A percentile compares a stretch with the other conserved stretches of the same genome.
These are phyloP conservation scores for Micrastur ruficollis DNA, from an alignment of 2,797 vertebrate species.

Conservation along the genomic window DNA sequence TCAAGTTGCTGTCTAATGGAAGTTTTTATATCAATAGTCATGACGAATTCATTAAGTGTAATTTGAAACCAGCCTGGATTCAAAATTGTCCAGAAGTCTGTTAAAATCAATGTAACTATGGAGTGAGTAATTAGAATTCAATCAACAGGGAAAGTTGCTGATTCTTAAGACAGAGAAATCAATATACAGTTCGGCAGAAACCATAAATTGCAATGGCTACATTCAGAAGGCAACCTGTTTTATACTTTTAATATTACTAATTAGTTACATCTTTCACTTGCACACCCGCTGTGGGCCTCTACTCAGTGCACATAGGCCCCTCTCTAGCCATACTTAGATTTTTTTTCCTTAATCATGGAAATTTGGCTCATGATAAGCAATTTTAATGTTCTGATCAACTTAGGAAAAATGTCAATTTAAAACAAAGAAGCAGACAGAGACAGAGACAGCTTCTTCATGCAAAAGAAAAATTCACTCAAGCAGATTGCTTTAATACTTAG, in stretches of 20 bases:
- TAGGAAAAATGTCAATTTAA: neutral
- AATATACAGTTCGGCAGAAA: slow-evolving; percentile 6
- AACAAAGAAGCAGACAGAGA: neutral
- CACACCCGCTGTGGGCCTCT: neutral
- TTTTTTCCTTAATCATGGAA: neutral
- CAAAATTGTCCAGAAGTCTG: slow-evolving; percentile 14
- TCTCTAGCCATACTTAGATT: neutral
- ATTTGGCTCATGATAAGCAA: neutral
- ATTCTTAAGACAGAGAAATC: slow-evolving; percentile 25
- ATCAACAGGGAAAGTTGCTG: slow-evolving; percentile 14
- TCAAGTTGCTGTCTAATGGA: neutral
- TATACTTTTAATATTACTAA: neutral
- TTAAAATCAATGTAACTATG: slow-evolving; percentile 39
- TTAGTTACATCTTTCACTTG: neutral
- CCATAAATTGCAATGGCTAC: slow-evolving; percentile 3
- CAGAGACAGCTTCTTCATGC: neutral
- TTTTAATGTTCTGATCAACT: neutral
- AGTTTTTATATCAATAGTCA: neutral
- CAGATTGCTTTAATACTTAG: neutral
- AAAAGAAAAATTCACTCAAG: neutral
- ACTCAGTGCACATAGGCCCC: neutral
- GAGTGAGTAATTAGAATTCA: slow-evolving; percentile 49
- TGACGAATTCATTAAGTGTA: slow-evolving; percentile 15
- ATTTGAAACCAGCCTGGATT: slow-evolving; percentile 8
- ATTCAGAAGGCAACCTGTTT: neutral